phyloP scores from a whole-genome alignment of 2,888 invertebrate genomes.

The Erynnis tages region DNA sequence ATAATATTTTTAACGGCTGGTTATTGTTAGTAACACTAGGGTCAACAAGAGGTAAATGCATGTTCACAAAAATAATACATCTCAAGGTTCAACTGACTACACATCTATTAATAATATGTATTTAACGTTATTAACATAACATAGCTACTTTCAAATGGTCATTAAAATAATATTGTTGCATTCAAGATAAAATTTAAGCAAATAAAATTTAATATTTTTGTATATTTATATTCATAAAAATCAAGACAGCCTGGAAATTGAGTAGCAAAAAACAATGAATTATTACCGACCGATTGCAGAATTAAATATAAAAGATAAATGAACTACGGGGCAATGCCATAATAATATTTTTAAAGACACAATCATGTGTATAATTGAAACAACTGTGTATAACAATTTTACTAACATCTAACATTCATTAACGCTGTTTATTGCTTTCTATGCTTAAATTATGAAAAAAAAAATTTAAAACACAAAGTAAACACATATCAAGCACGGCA shows the following conservation, averaged over 20 bases:
- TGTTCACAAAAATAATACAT: conserved; percentile 66
- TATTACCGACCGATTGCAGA: neutral
- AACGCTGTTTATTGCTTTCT: neutral
- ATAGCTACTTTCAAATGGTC: conserved; percentile 8
- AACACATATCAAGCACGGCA: neutral
- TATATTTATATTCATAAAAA: no score
- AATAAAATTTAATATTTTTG: neutral
- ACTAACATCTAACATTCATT: neutral
- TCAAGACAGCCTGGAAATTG: no score
- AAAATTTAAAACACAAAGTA: neutral
- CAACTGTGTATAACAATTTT: no score
- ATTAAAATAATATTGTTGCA: neutral
- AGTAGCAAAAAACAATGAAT: no score
- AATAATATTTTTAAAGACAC: no score
- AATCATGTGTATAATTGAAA: no score
- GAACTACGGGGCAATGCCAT: neutral
- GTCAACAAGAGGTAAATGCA: conserved; percentile 69
- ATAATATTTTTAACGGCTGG: conserved; percentile 34
- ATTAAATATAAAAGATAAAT: neutral
- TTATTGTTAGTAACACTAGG: conserved; percentile 40
- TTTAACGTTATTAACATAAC: conserved; percentile 14
- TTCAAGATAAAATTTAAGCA: neutral
- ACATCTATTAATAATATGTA: conserved; percentile 37
- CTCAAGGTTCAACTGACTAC: conserved; percentile 45
- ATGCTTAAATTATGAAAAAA: neutral